Evolutionary conservation across 1,140 invertebrate species (phyloP), one percentile per base, ranked within the genome.

Genomic region (Diprion similis): DNA sequence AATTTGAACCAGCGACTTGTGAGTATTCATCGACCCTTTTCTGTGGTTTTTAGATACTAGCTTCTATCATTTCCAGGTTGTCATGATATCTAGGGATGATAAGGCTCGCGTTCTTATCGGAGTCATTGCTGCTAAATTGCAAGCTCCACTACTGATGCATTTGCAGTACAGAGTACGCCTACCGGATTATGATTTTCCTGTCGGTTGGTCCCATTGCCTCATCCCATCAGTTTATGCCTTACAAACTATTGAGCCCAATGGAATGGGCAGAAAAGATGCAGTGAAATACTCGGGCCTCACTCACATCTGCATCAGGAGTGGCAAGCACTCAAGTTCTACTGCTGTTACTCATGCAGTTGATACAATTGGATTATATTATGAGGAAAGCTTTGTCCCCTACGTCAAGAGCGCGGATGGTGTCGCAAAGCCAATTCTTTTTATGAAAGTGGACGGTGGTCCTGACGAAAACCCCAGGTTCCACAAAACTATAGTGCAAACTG

Each of bases 161-260:
- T 10, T 86, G 37, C 81, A 88, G 73, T 88, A 88, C 77, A 69
- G 76, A 73, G 79, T 88, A 10, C 69, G 47, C 46, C 77, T 88
- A n/a, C 85, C 88, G 51, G 84, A 88, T 79, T 86, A 89, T 78
- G 87, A 89, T 78, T 89, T 78, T 75, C 84, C 87, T 18, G 79
- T 89, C 76, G 87, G 81, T 67, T 64, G 37, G 47, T 59, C 70
- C 15, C 85, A 87, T 73, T 85, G 86, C 74, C 66, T 86, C 24
- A 85, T 82, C 70, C 82, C 82, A 24, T 76, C 72, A 46, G 83
- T 85, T 37, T 85, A 85, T 78, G 82, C 85, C 71, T 76, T 67
- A 69, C 71, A 76, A 51, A 70, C 73, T 10, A 78, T 84, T 64
- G 75, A 79, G 74, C 68, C 48, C 10, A 79, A 83, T 76, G 75